Base-by-base conservation (phyloP, 2,113 vertebrate genomes). In the Ornithorhynchus anatinus region DNA sequence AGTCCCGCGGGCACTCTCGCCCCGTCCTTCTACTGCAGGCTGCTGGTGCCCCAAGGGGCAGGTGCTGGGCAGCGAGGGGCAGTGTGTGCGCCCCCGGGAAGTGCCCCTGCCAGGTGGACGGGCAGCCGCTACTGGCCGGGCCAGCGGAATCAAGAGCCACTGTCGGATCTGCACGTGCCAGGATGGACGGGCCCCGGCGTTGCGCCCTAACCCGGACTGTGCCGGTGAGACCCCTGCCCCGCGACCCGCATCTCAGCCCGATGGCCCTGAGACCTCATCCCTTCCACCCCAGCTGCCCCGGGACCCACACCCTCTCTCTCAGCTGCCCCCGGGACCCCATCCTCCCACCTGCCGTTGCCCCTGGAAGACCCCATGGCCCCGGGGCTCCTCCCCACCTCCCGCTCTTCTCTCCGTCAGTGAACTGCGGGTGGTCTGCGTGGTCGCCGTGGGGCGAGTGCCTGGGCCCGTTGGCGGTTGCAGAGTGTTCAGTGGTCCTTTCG, bases 401-500 rank as follows among this genome's bases (percentile, higher is more conserved):
- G n/a, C n/a, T n/a, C n/a, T n/a, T n/a, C 11, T 33, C 4, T 64
- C 16, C 3, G 1, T 36, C 71, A 98, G 96, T 97, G 61, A 87
- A 96, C 72, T 98, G 97, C 25, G 94, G 94, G 35, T 98, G 96
- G 96, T 97, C 96, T 0, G 66, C 93, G 1, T 98, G 97, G 97
- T 96, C 96, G 0, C 83, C 91, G 1, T 98, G 96, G 96, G 96
- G 95, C 0, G 92, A 96, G 37, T 98, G 96, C 78, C 78, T 96
- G 76, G 97, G 96, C 0, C 92, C 95, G 0, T 86, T 96, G 96
- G 29, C 94, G 94, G 2, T 91, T 94, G 51, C 93, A 95, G 84
- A 96, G 96, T 22, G 87, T 98, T 25, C 96, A 97, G 88, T 98
- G 97, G 97, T 95, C 97, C 2, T 98, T 98, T 77, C 93, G 95